Evolutionary conservation across 2,888 invertebrate species (phyloP).

Genomic region (Lissocephala sabroskyi): DNA sequence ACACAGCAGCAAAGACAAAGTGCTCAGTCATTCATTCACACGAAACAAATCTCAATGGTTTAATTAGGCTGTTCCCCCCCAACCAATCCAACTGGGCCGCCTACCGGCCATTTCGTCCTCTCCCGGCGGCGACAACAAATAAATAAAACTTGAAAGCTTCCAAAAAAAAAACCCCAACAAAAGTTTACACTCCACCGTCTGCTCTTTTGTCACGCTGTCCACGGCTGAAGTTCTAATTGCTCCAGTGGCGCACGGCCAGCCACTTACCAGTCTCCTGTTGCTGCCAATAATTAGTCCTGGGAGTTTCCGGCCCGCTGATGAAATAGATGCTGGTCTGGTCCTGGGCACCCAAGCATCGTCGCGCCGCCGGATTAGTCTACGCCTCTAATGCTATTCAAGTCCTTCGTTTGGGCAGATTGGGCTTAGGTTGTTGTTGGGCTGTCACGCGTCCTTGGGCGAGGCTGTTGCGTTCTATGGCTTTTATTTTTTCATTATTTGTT

Average conservation of each 20-base stretch:
- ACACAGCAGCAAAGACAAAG: conserved; percentile 19
- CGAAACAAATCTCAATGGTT: conserved; percentile 42
- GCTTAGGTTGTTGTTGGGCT: too few relatives aligned
- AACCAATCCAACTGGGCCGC: too few relatives aligned
- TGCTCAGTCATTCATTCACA: conserved; percentile 32
- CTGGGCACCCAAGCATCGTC: background rate
- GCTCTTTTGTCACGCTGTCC: conserved; percentile 13
- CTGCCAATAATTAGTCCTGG: conserved; percentile 55
- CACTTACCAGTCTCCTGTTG: conserved; percentile 35
- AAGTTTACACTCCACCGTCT: background rate
- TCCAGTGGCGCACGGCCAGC: conserved; percentile 20
- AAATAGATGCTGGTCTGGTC: background rate
- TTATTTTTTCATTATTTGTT: conserved; percentile 21
- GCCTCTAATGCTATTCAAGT: too few relatives aligned
- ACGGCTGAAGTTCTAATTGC: conserved; percentile 36
- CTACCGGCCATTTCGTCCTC: too few relatives aligned
- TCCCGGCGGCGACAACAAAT: conserved; percentile 13
- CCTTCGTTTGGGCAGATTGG: too few relatives aligned
- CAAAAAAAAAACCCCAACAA: conserved; percentile 11
- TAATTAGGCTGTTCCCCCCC: conserved; percentile 40
- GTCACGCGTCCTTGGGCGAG: too few relatives aligned
- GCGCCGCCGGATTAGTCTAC: conserved; percentile 37
- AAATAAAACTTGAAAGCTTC: conserved; percentile 14
- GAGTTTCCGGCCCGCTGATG: conserved; percentile 35
- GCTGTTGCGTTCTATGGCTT: too few relatives aligned